Base-by-base conservation (phyloP, 1,140 invertebrate genomes). In the Rhynchophorus ferrugineus region DNA sequence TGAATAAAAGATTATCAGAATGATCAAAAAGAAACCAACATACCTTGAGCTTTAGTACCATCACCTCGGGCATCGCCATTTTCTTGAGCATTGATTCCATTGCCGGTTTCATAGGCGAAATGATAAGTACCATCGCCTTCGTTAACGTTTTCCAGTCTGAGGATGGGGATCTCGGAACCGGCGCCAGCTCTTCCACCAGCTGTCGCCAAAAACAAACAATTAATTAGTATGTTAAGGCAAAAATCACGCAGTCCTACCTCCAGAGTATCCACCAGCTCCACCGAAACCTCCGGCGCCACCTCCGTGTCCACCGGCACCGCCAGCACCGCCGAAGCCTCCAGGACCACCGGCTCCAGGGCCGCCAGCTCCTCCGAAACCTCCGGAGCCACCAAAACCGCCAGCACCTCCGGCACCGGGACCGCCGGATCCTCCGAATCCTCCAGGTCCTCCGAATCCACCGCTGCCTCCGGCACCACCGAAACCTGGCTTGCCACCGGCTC, bases 131-230 rank as follows among this genome's bases (percentile, higher is more conserved):
- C 60, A 29, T 61, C 60, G 2, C 60, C 60, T 24, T 59, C 55
- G 39, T 61, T 61, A 52, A 74, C 71, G 42, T 75, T 77, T 33
- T 76, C 71, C 51, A 72, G 76, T 38, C 70, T 66, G 1, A 76
- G 60, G 44, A 79, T 78, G 0, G 75, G 58, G 8, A 60, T 57
- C 52, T 60, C 58, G 0, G 47, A 56, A 6, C 51, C 58, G 8
- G 54, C 52, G 3, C 58, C 54, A 16, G 54, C 43, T 39, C 55
- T 46, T 17, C 55, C 58, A 6, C 41, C 53, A 35, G 11, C 49
- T 29, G 41, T 19, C 11, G 24, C 11, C 24, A 29, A 11, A 11
- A 29, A 38, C 5, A 19, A 6, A 38, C 5, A 38, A 6, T 38
- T 13, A 38, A 6, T 29, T 29, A 29, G 5, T 29, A 29, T 29